These are phyloP conservation scores for Gymnobelideus leadbeateri DNA, from an alignment of 2,113 vertebrate species.

Conservation along the genomic window DNA sequence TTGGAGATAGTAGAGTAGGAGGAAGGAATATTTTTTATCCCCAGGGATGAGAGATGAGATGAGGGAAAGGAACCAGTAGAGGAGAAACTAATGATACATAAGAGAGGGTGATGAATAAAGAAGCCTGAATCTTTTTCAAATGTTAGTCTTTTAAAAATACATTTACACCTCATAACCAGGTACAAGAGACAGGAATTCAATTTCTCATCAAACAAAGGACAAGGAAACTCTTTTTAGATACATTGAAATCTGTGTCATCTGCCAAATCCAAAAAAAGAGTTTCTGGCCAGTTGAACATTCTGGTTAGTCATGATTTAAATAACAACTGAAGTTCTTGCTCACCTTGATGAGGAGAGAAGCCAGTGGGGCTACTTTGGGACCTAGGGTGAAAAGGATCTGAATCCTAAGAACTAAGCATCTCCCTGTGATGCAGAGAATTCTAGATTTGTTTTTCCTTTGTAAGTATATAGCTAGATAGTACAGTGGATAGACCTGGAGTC, in stretches of 20 bases:
- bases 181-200: background rate
- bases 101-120: background rate
- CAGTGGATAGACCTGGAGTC: background rate
- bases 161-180: background rate
- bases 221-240: background rate
- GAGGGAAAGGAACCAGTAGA: background rate
- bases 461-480: background rate
- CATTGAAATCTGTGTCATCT: background rate
- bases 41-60: background rate
- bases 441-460: background rate
- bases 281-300: background rate
- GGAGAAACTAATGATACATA: background rate
- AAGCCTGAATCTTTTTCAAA: background rate
- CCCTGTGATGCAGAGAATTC: background rate
- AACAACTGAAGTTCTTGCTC: slow-evolving; percentile 30
- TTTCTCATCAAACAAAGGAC: background rate
- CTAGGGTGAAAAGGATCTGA: too few species aligned
- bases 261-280: background rate
- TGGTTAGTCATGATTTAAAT: slow-evolving; percentile 50
- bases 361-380: background rate
- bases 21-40: background rate
- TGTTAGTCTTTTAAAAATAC: background rate
- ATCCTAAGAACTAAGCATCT: background rate
- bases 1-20: background rate
- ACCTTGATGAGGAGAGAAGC: slow-evolving; percentile 58